Evolutionary conservation across 2,888 invertebrate species (phyloP), one percentile per base, ranked within the genome.

Genomic region (Tipula lateralis): DNA sequence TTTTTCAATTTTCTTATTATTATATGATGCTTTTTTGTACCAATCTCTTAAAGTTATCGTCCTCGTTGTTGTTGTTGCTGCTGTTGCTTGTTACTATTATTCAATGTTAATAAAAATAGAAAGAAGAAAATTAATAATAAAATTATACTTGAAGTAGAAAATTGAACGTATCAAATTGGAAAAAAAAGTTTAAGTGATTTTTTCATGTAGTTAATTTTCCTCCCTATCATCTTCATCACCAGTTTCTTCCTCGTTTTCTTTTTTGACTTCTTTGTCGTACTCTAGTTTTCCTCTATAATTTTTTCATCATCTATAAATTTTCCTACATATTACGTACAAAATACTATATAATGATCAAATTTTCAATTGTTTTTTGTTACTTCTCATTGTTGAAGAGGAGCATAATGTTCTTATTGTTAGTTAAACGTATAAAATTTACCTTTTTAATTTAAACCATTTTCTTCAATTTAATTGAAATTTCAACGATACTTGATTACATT

Each of bases 81-180:
- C n/a, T n/a, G n/a, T n/a, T n/a, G n/a, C n/a, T 50, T 19, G 16
- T 44, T 66, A 7, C 24, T 66, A 66, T 66, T 66, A 66, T 66
- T 66, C 24, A 66, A 19, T 24, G 66, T 66, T 66, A 66, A 66
- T 24, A 66, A 66, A 66, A 66, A 66, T 66, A 66, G 12, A 66
- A 66, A 24, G 44, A 50, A 50, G 44, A 50, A 50, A 50, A 50
- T 50, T 50, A 50, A 50, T 50, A 50, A 66, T 19, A 66, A 66
- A 66, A 66, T 66, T 66, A 66, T 24, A 66, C 66, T 66, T 66
- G 66, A 66, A 66, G 66, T 66, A 66, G 66, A 66, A 66, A 66
- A 66, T 66, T 66, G 66, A 66, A 66, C 66, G 66, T 66, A 66
- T 66, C 66, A 66, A 66, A 66, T 66, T 66, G 66, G 24, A 66